phyloP scores from a whole-genome alignment of 2,797 vertebrate genomes.

The Squalus acanthias region DNA sequence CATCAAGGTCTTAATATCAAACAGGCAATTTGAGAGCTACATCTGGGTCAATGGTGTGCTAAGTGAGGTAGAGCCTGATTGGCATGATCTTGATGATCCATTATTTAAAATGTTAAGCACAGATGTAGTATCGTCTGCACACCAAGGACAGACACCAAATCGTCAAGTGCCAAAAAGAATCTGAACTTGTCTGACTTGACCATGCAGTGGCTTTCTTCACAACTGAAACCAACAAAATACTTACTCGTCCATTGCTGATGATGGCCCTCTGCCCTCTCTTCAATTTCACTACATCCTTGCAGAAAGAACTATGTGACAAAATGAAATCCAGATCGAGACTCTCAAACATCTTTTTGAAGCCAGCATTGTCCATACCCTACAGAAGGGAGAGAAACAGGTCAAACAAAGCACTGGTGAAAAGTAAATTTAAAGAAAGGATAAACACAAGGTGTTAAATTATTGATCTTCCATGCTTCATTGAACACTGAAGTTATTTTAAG shows the following conservation, averaged over 20 bases:
- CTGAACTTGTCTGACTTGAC: background rate
- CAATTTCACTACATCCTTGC: conserved; percentile 84
- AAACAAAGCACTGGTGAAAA: background rate
- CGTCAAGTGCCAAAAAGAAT: background rate
- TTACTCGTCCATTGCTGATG: conserved; percentile 93
- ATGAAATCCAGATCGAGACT: conserved; percentile 79
- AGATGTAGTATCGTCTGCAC: background rate
- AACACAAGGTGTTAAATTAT: background rate
- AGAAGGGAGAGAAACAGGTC: background rate
- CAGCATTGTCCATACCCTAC: conserved; percentile 85
- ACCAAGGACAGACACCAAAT: background rate
- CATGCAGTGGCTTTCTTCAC: background rate
- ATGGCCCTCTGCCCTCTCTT: conserved; percentile 87
- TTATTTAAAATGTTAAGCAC: background rate
- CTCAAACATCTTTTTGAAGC: conserved; percentile 80
- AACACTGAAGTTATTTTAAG: background rate
- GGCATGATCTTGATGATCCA: background rate
- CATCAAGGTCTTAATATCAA: background rate
- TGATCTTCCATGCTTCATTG: background rate
- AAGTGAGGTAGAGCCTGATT: background rate
- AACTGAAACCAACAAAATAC: conserved; percentile 44
- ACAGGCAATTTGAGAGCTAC: background rate
- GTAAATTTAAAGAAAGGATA: background rate
- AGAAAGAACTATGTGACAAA: conserved; percentile 82
- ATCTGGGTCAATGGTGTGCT: background rate